These are phyloP conservation scores for Sturnira hondurensis DNA, from an alignment of 2,113 vertebrate genomes.

Conservation along the genomic window DNA sequence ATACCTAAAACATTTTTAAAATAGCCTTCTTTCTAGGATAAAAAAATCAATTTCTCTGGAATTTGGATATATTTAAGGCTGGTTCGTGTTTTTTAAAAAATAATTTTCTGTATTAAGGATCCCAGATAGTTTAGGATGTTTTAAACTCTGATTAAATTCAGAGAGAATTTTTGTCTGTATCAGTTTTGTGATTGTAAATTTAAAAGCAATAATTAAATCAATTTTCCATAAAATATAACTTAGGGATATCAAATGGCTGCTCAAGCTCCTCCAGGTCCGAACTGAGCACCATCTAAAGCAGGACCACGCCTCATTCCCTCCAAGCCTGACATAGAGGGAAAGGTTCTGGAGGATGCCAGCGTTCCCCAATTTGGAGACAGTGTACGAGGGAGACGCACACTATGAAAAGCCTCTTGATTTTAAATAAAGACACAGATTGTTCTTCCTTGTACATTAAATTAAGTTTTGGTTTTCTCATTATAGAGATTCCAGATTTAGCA, in stretches of 20 bases:
- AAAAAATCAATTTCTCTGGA: background rate
- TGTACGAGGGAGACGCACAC: too few relatives aligned
- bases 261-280: background rate
- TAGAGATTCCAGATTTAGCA: too few relatives aligned
- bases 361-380: too few relatives aligned
- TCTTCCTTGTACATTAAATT: too few relatives aligned
- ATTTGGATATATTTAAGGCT: background rate
- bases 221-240: background rate
- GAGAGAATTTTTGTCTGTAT: background rate
- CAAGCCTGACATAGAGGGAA: too few relatives aligned
- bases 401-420: too few relatives aligned
- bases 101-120: background rate
- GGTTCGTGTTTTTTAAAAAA: background rate
- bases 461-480: too few relatives aligned
- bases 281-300: background rate
- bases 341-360: too few relatives aligned
- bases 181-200: background rate
- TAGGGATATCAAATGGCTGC: too few relatives aligned
- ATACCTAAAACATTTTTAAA: background rate
- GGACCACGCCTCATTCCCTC: too few relatives aligned
- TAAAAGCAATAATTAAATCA: background rate
- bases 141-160: background rate
- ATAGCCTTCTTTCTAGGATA: background rate
- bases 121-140: background rate
- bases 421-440: too few relatives aligned